Percentiles rank a stretch among this genome's conserved stretches.
phyloP scores from a whole-genome alignment of 2,888 invertebrate genomes.

The Tortrix viridana region DNA sequence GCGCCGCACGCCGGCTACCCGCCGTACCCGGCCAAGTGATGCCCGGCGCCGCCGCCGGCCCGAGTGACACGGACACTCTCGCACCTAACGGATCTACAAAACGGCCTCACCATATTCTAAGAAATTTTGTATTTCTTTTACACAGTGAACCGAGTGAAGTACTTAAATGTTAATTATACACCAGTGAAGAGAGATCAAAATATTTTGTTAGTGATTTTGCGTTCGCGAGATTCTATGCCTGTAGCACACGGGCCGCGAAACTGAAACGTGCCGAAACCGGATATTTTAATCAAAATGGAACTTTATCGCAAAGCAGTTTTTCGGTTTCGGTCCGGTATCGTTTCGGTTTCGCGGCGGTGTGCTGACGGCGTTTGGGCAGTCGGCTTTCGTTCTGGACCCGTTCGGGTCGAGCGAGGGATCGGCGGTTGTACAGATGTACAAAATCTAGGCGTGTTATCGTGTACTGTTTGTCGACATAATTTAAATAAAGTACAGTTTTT shows the following conservation, averaged over 20 bases:
- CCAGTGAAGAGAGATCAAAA: slow-evolving; percentile 52
- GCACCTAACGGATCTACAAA: slow-evolving; percentile 41
- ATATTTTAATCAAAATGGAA: too few relatives aligned
- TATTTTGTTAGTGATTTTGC: slow-evolving; percentile 63
- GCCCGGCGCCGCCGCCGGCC: slow-evolving; percentile 38
- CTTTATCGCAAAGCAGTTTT: too few relatives aligned
- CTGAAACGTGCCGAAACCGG: too few relatives aligned
- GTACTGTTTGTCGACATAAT: slow-evolving; percentile 68
- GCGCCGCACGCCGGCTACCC: slow-evolving; percentile 77
- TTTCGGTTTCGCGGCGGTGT: too few relatives aligned
- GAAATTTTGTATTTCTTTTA: slow-evolving; percentile 39
- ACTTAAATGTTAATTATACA: slow-evolving; percentile 53
- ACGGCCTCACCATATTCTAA: slow-evolving; percentile 46
- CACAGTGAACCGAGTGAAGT: slow-evolving; percentile 42
- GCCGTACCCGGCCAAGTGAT: slow-evolving; percentile 80
- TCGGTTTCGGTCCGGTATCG: too few relatives aligned
- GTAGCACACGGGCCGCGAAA: too few relatives aligned
- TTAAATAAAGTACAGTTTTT: slow-evolving; percentile 78
- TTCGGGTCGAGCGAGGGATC: slow-evolving; percentile 66
- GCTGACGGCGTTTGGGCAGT: too few relatives aligned
- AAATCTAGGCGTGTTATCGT: slow-evolving; percentile 72
- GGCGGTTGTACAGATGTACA: slow-evolving; percentile 80
- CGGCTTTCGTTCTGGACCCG: slow-evolving; percentile 16
- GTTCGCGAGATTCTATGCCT: slow-evolving; percentile 62
- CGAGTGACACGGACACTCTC: slow-evolving; percentile 27